Evolutionary conservation across 2,797 vertebrate species (phyloP).

Genomic region (Bovichtus variegatus): DNA sequence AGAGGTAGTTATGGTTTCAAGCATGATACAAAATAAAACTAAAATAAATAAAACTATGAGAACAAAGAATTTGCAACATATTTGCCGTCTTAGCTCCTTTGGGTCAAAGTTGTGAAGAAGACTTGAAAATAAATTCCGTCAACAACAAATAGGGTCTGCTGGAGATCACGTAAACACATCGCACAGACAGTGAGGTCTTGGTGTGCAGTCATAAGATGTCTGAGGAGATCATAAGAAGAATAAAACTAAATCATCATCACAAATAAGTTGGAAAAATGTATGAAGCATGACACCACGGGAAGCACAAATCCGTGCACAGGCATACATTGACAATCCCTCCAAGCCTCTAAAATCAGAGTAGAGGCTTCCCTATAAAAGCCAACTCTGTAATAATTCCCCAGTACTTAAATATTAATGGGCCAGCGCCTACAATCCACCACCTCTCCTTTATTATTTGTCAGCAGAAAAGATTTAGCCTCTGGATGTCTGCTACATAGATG

Average conservation of each 20-base stretch:
- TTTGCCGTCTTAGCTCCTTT: background rate
- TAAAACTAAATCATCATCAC: conserved; percentile 36
- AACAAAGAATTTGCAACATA: background rate
- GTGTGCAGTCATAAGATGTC: background rate
- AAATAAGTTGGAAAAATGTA: conserved; percentile 32
- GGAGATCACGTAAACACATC: conserved; percentile 11
- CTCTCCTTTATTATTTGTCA: conserved; percentile 74
- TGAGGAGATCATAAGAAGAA: conserved; percentile 13
- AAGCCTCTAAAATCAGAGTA: conserved; percentile 56
- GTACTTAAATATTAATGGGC: conserved; percentile 79
- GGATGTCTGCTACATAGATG: conserved; percentile 49
- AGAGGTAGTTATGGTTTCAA: background rate
- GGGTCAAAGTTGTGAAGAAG: background rate
- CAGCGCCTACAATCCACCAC: conserved; percentile 42
- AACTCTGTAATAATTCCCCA: conserved; percentile 69
- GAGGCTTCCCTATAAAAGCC: conserved; percentile 56
- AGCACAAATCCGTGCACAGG: conserved; percentile 3
- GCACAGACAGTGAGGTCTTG: background rate
- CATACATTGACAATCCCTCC: conserved; percentile 49
- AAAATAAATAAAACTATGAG: background rate
- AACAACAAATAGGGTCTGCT: background rate
- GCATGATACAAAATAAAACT: background rate
- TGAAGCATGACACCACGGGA: background rate
- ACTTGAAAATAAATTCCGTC: background rate
- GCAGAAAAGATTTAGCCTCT: conserved; percentile 68